Conservation (phyloP, 2,797 vertebrate species). For the Heterohyrax brucei region DNA sequence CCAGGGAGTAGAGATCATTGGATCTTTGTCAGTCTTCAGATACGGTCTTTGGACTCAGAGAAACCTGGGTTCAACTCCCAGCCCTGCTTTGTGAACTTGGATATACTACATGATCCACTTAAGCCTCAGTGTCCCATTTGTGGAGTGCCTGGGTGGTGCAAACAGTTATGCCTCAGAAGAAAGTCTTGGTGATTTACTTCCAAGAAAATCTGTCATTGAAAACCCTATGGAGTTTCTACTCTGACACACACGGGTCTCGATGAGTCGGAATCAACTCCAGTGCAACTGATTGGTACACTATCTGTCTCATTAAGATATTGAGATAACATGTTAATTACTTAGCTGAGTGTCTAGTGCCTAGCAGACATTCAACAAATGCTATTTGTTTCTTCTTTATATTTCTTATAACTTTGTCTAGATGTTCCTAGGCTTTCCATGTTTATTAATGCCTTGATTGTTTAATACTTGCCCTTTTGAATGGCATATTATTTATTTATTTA, state of each 20-base stretch:
- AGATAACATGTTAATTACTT: neutral
- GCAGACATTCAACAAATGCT: neutral
- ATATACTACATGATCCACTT: neutral
- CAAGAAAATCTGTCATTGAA: no score
- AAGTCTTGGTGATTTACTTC: no score
- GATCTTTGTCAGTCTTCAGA: slow-evolving; percentile 32
- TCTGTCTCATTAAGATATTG: neutral
- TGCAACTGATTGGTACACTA: neutral
- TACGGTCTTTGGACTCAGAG: slow-evolving; percentile 34
- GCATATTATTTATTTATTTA: slow-evolving; percentile 55
- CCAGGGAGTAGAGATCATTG: neutral
- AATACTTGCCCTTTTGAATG: slow-evolving; percentile 54
- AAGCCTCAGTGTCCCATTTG: neutral
- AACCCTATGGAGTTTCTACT: no score
- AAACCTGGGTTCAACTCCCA: slow-evolving; percentile 17
- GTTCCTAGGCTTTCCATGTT: slow-evolving; percentile 54
- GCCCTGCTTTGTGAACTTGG: neutral
- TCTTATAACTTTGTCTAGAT: neutral
- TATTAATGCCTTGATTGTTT: slow-evolving; percentile 48
- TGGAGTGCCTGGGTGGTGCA: neutral
- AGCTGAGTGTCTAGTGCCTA: neutral
- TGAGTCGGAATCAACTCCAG: neutral
- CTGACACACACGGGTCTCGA: no score
- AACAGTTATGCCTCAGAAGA: no score
- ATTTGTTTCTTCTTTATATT: neutral